Base-by-base conservation (phyloP, 1,140 invertebrate genomes). In the Dreissena polymorpha region DNA sequence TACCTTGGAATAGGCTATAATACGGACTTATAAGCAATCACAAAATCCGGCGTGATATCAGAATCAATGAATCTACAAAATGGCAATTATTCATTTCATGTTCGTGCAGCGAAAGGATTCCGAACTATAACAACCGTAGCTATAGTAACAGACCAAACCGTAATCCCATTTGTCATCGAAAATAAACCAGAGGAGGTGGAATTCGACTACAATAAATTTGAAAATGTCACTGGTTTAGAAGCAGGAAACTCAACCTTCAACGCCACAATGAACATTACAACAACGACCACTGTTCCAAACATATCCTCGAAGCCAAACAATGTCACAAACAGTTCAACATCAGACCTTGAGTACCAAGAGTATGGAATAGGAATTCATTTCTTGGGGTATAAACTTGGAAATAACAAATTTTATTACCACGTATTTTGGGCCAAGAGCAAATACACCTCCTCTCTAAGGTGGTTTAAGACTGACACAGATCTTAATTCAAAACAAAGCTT, bases 181-280 rank as follows among this genome's bases (percentile, higher is more conserved):
- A 39, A 77, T 50, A 77, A 77, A 67, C 74, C 74, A 10, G 23
- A 53, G 0, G 74, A 77, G 23, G n/a, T 49, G 10, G 60, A 67
- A 23, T 77, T 77, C 65, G 74, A 77, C 27, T 27, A 23, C 12
- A 77, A 50, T 67, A 18, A 23, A 12, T 77, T 77, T 67, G 64
- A 77, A 65, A 77, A 77, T 53, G 67, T 77, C 1, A 77, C 60
- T 18, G 74, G 74, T 21, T 25, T 77, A n/a, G 60, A 60, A 76
- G 50, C 53, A 68, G 51, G 10, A 14, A 77, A 77, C 51, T 13
- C 23, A 16, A 77, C 74, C n/a, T n/a, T n/a, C n/a, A n/a, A n/a
- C n/a, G n/a, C 0, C 60, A 77, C 16, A 51, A 21, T 60, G 57
- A 74, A 74, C n/a, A 53, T 53, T 12, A 67, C 64, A 51, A 49